Base-by-base conservation (phyloP, 2,113 vertebrate genomes). In the Perognathus longimembris region DNA sequence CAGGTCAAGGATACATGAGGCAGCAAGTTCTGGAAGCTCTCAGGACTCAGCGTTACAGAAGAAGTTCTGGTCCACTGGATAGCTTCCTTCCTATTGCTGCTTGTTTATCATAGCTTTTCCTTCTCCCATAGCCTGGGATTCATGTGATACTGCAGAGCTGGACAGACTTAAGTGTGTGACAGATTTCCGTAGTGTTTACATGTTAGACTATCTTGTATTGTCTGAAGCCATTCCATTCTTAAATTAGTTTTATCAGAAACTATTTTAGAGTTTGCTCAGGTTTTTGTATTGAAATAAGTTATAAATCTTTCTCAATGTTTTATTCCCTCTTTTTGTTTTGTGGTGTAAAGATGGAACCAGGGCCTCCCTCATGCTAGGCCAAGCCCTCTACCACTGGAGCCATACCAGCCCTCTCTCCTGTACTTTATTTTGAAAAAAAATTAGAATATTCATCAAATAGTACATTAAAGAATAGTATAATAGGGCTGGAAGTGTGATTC, bases 191-290 rank as follows among this genome's bases (percentile, higher is more conserved):
- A 21, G n/a, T 66, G 76, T 74, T 40, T 71, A 17, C 70, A 11
- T 38, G 1, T 69, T 59, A 5, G 80, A 30, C 21, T 83, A 28
- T 85, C 57, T 69, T 95, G 18, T 70, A 21, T 80, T 90, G n/a
- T 74, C 30, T 21, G 45, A 83, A 73, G 61, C 38, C 79, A 63
- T 82, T 74, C 61, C 26, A 64, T 74, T 66, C 9, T 87, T 66
- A 67, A 89, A 57, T 94, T n/a, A 71, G 89, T 76, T 78, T 91
- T 18, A 87, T 88, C 42, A 85, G 59, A 83, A 67, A 73, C 50
- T 75, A 28, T 66, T 81, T 82, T 75, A 79, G 59, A 84, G 30
- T 91, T 91, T 64, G 59, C 79, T 89, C 79, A 28, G 8, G 11
- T 59, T 66, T 95, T 12, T 12, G 34, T 63, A 26, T 64, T 85